Evolutionary conservation across 2,888 invertebrate genomes (phyloP).

Genomic region (Stenurella melanura): DNA sequence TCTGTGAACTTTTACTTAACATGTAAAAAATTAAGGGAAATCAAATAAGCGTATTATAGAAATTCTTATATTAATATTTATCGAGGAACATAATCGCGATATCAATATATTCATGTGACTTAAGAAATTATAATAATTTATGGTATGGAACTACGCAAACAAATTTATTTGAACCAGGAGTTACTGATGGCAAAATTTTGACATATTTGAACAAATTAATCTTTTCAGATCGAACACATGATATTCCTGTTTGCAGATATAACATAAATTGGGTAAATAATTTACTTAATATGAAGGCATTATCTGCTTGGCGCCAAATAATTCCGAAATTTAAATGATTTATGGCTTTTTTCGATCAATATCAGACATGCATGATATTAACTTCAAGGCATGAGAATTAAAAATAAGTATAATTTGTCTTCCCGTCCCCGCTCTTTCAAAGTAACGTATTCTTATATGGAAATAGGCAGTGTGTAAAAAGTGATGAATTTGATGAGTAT

Average conservation of each 20-base stretch:
- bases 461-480: no score
- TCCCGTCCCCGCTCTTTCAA: no score
- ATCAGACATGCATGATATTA: background rate
- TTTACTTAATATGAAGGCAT: background rate
- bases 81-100: background rate
- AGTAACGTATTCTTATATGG: no score
- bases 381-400: background rate
- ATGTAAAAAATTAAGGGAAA: no score
- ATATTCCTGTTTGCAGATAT: slow-evolving; percentile 3
- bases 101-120: background rate
- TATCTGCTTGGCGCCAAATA: background rate
- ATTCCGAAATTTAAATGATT: background rate
- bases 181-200: background rate
- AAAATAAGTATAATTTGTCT: background rate
- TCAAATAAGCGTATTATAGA: no score
- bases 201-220: slow-evolving; percentile 7
- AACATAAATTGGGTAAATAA: background rate
- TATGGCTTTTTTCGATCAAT: background rate
- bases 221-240: background rate
- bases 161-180: background rate
- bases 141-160: background rate
- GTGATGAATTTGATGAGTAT: no score
- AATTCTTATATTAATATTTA: background rate
- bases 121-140: background rate
- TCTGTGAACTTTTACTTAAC: no score